A percentile compares a stretch with the other conserved stretches of the same genome.
Conservation (phyloP, 2,888 invertebrate species). For the Osmoderma eremita region DNA sequence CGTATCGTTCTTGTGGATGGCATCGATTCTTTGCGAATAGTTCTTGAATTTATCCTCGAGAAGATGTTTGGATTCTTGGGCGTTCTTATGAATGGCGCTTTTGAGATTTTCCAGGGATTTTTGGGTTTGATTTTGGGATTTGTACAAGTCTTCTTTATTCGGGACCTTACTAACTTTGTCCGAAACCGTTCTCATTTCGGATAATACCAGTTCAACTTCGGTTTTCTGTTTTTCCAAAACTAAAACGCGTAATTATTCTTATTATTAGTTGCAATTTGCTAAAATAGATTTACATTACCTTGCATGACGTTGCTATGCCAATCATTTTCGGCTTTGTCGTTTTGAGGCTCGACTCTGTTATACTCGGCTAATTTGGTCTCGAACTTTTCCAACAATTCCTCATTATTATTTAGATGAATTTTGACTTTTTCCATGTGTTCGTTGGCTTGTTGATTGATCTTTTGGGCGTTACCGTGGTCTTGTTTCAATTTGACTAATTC, state of each 20-base stretch:
- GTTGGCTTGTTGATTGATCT: constrained; percentile 64
- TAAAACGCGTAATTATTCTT: constrained; percentile 48
- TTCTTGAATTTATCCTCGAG: constrained; percentile 18
- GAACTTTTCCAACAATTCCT: constrained; percentile 68
- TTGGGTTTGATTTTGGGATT: constrained; percentile 71
- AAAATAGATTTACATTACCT: constrained; percentile 51
- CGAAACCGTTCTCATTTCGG: constrained; percentile 54
- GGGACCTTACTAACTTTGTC: constrained; percentile 61
- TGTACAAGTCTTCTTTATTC: constrained; percentile 66
- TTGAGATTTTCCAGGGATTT: constrained; percentile 61
- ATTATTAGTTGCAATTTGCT: too few relatives aligned
- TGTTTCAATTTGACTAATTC: constrained; percentile 57
- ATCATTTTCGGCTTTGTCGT: constrained; percentile 53
- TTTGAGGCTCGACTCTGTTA: constrained; percentile 52
- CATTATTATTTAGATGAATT: constrained; percentile 64
- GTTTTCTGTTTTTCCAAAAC: constrained; percentile 57
- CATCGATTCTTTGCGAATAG: constrained; percentile 46
- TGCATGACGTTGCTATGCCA: constrained; percentile 58
- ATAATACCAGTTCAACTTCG: constrained; percentile 56
- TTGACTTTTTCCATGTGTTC: constrained; percentile 63
- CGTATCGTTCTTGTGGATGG: constrained; percentile 52
- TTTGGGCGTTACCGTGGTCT: constrained; percentile 61
- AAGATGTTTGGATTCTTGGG: neutral
- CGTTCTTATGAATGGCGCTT: neutral
- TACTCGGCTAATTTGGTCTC: constrained; percentile 68